Conservation (phyloP, 1,140 invertebrate species). For the Cydia amplana region DNA sequence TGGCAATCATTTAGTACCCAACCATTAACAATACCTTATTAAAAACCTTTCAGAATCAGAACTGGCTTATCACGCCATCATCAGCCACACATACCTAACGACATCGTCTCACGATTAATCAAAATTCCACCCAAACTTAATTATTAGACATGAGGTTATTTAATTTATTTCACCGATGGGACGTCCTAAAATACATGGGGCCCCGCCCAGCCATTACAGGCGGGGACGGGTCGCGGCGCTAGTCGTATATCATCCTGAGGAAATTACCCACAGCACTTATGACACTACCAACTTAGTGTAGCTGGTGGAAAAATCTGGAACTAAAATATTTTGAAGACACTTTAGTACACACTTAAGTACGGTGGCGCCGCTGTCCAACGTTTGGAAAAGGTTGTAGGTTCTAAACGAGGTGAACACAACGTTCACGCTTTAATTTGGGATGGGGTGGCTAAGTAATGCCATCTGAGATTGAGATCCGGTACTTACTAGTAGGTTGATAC, state of each 20-base stretch:
- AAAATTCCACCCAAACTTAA: conserved; percentile 56
- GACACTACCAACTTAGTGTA: conserved; percentile 37
- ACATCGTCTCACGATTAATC: conserved; percentile 53
- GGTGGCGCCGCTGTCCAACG: neutral
- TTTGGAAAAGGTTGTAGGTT: neutral
- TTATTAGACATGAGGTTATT: conserved; percentile 69
- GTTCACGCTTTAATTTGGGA: conserved; percentile 13
- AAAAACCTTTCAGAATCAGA: conserved; percentile 13
- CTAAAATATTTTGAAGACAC: neutral
- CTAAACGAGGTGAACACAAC: conserved; percentile 9
- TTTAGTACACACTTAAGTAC: neutral
- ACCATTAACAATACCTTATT: conserved; percentile 10
- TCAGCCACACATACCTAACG: conserved; percentile 8
- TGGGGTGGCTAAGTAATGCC: conserved; percentile 15
- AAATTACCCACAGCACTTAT: conserved; percentile 63
- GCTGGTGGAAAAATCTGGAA: conserved; percentile 28
- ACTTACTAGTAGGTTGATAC: neutral
- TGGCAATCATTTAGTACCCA: conserved; percentile 28
- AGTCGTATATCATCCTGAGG: conserved; percentile 57
- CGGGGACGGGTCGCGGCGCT: conserved; percentile 47
- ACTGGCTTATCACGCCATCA: conserved; percentile 14
- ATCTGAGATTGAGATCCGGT: conserved; percentile 20
- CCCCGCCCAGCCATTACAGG: conserved; percentile 62
- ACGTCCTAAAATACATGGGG: conserved; percentile 52
- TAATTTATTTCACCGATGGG: conserved; percentile 64